Evolutionary conservation across 1,140 invertebrate species (phyloP), one percentile per base, ranked within the genome.

Genomic region (Eupristina koningsbergeri): DNA sequence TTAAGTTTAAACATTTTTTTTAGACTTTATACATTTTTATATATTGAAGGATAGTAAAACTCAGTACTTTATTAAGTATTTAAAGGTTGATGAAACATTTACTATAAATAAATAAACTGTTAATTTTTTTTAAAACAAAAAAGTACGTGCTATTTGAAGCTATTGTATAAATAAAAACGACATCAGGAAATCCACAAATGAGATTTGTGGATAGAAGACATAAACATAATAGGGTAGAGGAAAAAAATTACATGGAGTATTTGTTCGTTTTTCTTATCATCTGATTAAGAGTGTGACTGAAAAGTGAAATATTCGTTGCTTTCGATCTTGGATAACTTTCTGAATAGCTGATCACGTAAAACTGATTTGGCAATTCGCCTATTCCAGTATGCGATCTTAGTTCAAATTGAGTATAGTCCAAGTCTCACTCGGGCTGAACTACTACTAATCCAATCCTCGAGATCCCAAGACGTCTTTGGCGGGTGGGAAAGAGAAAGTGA

Each of bases 261-360:
- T n/a, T 41, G 39, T 31, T 71, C 67, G 41, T 41, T 7, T 71
- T 39, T 71, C 34, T 39, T 71, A 19, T 17, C 26, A 41, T 22
- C 34, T 8, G 36, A 5, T 22, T 11, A 36, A 36, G 64, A 69
- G 36, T 71, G 67, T 41, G 36, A 71, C 39, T 36, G 67, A 79
- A 78, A 61, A 63, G 74, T 71, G 73, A 83, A 77, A 76, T 71
- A 71, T 47, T 50, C 58, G 36, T 63, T 88, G 89, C 88, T 89
- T 91, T 91, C 91, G 89, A 87, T 88, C 88, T 85, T 85, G 89
- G 87, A 81, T 91, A 92, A 92, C 90, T 92, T 91, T 90, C 88
- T 93, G 91, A 93, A 92, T 93, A 93, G 92, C 91, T 93, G 92
- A 93, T 92, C 91, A 92, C 89, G 91, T 92, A 91, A 92, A 92